Base-by-base conservation (phyloP, 2,888 invertebrate species). In the Desoria tigrina region DNA sequence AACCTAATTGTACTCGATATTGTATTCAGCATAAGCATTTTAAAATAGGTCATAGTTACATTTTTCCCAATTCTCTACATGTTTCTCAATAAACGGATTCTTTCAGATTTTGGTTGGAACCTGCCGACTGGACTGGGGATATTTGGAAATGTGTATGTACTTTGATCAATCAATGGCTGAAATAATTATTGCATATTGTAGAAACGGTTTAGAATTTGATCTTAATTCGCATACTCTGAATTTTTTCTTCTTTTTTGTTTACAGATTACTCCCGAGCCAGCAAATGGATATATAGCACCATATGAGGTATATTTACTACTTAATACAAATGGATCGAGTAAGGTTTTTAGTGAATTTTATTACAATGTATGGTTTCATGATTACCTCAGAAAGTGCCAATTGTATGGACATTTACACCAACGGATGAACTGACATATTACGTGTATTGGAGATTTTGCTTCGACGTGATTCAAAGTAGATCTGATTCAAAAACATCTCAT, bases 401-500 rank as follows among this genome's bases (percentile, higher is more conserved):
- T 37, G 53, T 59, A 18, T 62, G 62, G 62, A 55, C 27, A 9
- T 59, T 66, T 37, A 57, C 61, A 2, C 58, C 61, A 14, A 23
- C 24, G 2, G 6, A 28, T 1, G 61, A 66, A 16, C 58, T 37
- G 39, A 53, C 51, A n/a, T 71, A 66, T 42, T 63, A 62, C 23
- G 45, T 66, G 27, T 61, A 49, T 11, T 71, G 68, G 68, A 66
- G 64, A 26, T 71, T 68, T 51, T 65, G 66, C 16, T 68, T 71
- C 42, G 66, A 66, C 45, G 71, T 71, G 0, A 57, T 61, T 37
- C 61, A 66, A 23, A 63, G 63, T 2, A 63, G 66, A 27, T 24
- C 51, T 18, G 62, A 68, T 11, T 54, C 54, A 3, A 64, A 45
- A 28, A 42, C 42, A 4, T 58, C 66, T 23, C 58, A 66, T 45